Conservation (phyloP, 2,113 vertebrate genomes). For the Alaudala cheleensis region DNA sequence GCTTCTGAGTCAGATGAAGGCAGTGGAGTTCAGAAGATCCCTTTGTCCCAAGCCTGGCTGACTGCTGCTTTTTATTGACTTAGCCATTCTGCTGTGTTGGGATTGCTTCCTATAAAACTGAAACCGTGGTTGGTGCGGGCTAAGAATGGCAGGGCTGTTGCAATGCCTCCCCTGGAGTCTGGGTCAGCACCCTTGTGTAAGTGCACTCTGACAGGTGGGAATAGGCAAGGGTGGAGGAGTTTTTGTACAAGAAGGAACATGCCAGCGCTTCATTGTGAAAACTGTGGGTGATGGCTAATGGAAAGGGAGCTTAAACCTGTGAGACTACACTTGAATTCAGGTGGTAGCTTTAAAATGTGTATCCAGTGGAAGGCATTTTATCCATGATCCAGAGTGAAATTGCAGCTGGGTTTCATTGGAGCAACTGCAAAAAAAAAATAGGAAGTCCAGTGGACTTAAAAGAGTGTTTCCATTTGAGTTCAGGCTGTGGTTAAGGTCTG, state of each 20-base stretch:
- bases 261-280: slow-evolving; percentile 50
- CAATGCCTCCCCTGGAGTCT: slow-evolving; percentile 41
- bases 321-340: slow-evolving; percentile 42
- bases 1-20: neutral
- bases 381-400: neutral
- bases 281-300: slow-evolving; percentile 53
- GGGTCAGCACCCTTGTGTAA: slow-evolving; percentile 64
- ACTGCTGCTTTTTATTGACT: slow-evolving; percentile 1
- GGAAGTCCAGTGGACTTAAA: neutral
- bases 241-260: slow-evolving; percentile 54
- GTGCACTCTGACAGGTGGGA: slow-evolving; percentile 74
- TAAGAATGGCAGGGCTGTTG: slow-evolving; percentile 49
- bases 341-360: neutral
- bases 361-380: neutral
- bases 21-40: neutral
- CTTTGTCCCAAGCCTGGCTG: neutral
- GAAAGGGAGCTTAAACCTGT: slow-evolving; percentile 65
- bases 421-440: neutral
- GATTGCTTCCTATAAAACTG: slow-evolving; percentile 26
- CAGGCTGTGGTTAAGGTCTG: neutral
- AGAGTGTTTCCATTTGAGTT: neutral
- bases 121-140: slow-evolving; percentile 38
- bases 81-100: slow-evolving; percentile 2
- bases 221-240: slow-evolving; percentile 47
- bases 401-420: neutral